phyloP scores from a whole-genome alignment of 2,797 vertebrate species.

The Protosalanx chinensis region DNA sequence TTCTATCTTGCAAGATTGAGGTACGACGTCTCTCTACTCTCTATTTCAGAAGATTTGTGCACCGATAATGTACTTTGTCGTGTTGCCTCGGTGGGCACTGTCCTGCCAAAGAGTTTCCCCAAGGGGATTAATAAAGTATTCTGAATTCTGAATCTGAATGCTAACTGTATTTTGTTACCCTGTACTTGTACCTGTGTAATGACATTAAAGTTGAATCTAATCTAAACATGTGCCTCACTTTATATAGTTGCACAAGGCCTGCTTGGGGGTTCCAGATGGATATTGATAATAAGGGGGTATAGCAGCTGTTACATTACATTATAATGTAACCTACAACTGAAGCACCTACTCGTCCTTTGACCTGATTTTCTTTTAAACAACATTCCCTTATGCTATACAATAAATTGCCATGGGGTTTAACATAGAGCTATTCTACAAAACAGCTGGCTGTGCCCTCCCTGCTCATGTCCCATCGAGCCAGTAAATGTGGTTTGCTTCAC shows the following conservation, averaged over 20 bases:
- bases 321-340: slow-evolving; percentile 32
- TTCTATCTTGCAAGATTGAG: too few relatives aligned
- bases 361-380: slow-evolving; percentile 22
- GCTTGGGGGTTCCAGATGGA: slow-evolving; percentile 38
- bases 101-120: too few relatives aligned
- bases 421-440: slow-evolving; percentile 25
- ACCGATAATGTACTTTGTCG: too few relatives aligned
- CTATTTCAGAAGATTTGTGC: too few relatives aligned
- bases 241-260: slow-evolving; percentile 29
- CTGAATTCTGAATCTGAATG: too few relatives aligned
- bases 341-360: slow-evolving; percentile 37
- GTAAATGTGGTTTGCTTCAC: slow-evolving; percentile 51
- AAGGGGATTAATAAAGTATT: too few relatives aligned
- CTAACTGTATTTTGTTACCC: too few relatives aligned
- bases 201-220: too few relatives aligned
- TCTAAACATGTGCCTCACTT: slow-evolving; percentile 34
- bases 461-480: slow-evolving; percentile 9
- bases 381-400: slow-evolving; percentile 38
- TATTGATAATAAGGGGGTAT: slow-evolving; percentile 21
- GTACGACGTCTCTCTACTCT: too few relatives aligned
- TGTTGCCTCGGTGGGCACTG: too few relatives aligned
- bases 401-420: slow-evolving; percentile 52
- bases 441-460: slow-evolving; percentile 19
- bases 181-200: too few relatives aligned
- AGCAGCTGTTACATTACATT: slow-evolving; percentile 52